Conservation (phyloP, 2,888 invertebrate genomes). For the Zaprionus bogoriensis region DNA sequence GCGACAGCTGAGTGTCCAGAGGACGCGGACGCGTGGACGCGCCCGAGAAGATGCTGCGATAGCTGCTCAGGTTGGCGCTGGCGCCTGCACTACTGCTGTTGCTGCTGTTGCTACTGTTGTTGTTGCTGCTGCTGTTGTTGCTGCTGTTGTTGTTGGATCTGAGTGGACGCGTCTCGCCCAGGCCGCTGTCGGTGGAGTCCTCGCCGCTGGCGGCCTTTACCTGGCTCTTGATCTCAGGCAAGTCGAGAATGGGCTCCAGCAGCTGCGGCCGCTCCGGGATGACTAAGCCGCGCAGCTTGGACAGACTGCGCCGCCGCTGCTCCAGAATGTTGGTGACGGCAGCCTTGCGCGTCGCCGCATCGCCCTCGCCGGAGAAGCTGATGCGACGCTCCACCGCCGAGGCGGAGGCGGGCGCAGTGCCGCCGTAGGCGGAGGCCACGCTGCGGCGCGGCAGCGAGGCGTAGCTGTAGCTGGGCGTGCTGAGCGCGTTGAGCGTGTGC, state of each 20-base stretch:
- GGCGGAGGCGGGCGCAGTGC: slow-evolving; percentile 69
- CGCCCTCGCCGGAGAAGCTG: slow-evolving; percentile 78
- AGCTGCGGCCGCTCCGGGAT: slow-evolving; percentile 90
- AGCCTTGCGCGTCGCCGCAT: slow-evolving; percentile 84
- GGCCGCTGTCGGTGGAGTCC: slow-evolving; percentile 76
- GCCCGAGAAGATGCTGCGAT: slow-evolving; percentile 67
- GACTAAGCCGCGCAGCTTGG: slow-evolving; percentile 93
- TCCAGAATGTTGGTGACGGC: slow-evolving; percentile 90
- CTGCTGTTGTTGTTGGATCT: slow-evolving; percentile 6
- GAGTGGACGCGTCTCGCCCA: slow-evolving; percentile 64
- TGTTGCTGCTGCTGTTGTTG: not conserved
- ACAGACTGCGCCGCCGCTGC: slow-evolving; percentile 91
- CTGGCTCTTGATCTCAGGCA: slow-evolving; percentile 92
- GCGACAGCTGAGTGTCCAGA: slow-evolving; percentile 60
- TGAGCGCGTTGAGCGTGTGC: slow-evolving; percentile 75
- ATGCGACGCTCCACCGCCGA: slow-evolving; percentile 81
- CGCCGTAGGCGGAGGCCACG: slow-evolving; percentile 48
- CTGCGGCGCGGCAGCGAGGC: slow-evolving; percentile 57
- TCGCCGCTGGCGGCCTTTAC: slow-evolving; percentile 82
- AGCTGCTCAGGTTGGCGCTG: slow-evolving; percentile 50
- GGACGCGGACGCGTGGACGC: slow-evolving; percentile 44
- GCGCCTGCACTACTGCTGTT: not conserved
- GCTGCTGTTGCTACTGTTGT: not conserved
- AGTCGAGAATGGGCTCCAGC: slow-evolving; percentile 86
- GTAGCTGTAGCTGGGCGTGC: slow-evolving; percentile 65